These are phyloP conservation scores for Melipona beecheii DNA, from an alignment of 2,888 invertebrate genomes.

Conservation along the genomic window DNA sequence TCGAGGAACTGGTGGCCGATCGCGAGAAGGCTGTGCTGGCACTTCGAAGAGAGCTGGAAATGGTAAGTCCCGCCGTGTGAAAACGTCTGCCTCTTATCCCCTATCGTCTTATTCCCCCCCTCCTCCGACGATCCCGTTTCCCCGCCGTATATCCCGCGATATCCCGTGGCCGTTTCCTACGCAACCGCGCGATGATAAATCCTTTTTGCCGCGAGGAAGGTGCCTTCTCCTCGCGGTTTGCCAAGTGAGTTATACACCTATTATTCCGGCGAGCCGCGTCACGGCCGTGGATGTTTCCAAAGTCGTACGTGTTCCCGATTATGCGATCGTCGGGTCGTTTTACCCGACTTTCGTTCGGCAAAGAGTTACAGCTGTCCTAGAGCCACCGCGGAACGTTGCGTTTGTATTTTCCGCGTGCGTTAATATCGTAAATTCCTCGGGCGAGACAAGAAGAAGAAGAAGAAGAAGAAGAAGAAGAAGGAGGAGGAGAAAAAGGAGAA, in stretches of 20 bases:
- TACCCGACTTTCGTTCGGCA: background rate
- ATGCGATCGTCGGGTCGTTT: conserved; percentile 20
- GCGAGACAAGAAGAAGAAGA: background rate
- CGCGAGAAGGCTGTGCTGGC: conserved; percentile 96
- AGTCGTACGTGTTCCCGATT: conserved; percentile 34
- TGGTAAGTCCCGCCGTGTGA: conserved; percentile 86
- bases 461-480: conserved; percentile 2
- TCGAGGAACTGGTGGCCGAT: conserved; percentile 97
- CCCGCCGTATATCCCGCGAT: conserved; percentile 2
- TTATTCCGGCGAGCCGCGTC: conserved; percentile 20
- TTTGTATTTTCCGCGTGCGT: conserved; percentile 36
- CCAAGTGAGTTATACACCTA: conserved; percentile 30
- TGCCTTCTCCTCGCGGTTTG: conserved; percentile 4
- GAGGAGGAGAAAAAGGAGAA: background rate
- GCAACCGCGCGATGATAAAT: conserved; percentile 32
- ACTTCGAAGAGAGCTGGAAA: conserved; percentile 94
- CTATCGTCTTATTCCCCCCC: conserved; percentile 10
- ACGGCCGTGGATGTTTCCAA: conserved; percentile 23
- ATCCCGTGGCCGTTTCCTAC: conserved; percentile 1
- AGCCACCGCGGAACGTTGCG: conserved; percentile 6
- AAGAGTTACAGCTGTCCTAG: conserved; percentile 22
- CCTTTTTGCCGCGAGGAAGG: conserved; percentile 13
- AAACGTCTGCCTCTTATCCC: conserved; percentile 2
- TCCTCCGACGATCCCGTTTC: conserved; percentile 23
- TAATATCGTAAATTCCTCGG: conserved; percentile 50